A percentile compares a stretch with the other conserved stretches of the same genome.
These are phyloP conservation scores for Pteromalus puparum DNA, from an alignment of 1,140 invertebrate genomes.

Conservation along the genomic window DNA sequence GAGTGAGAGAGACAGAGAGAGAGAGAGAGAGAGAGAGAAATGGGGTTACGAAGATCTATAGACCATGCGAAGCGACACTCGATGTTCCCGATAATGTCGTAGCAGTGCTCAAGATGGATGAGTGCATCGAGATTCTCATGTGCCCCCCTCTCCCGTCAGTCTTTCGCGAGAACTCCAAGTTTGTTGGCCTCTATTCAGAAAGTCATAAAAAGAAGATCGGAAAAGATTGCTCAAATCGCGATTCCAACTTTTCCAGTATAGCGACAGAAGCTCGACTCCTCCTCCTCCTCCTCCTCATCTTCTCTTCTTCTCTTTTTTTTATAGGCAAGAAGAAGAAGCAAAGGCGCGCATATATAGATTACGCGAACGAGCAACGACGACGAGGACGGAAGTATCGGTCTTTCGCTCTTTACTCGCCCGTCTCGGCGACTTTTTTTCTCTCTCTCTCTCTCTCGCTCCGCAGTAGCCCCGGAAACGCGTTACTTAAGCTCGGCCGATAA, in stretches of 20 bases:
- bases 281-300: not conserved
- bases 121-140: slow-evolving; percentile 32
- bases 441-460: too few relatives aligned
- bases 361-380: not conserved
- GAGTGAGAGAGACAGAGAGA: not conserved
- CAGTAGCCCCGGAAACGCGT: not conserved
- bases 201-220: slow-evolving; percentile 47
- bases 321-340: not conserved
- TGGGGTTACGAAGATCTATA: slow-evolving; percentile 49
- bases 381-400: not conserved
- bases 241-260: slow-evolving; percentile 19
- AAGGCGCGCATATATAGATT: slow-evolving; percentile 4
- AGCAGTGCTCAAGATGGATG: slow-evolving; percentile 50
- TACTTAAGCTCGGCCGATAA: not conserved
- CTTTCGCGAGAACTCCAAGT: not conserved
- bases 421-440: not conserved
- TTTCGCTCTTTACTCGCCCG: not conserved
- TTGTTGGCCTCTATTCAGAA: slow-evolving; percentile 48
- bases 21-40: slow-evolving; percentile 30
- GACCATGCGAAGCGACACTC: slow-evolving; percentile 46
- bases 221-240: slow-evolving; percentile 43
- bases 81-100: slow-evolving; percentile 52
- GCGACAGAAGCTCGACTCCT: not conserved
- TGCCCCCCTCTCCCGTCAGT: not conserved
- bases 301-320: not conserved